Conservation (phyloP, 1,140 invertebrate genomes). For the Papilio xuthus region DNA sequence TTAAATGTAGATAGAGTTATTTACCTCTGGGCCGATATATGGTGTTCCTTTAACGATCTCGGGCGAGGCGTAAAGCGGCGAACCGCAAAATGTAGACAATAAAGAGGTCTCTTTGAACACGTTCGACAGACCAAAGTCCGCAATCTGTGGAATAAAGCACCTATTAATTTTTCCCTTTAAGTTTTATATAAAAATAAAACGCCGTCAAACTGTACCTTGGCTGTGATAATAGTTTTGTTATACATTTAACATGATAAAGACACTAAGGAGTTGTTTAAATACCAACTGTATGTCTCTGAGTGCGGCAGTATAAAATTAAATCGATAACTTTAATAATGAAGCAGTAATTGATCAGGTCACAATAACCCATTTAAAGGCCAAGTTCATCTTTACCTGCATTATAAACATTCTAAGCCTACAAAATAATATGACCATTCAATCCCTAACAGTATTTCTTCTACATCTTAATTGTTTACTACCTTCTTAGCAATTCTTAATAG, state of each 20-base stretch:
- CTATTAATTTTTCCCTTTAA: neutral
- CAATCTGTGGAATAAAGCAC: slow-evolving; percentile 86
- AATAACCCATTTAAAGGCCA: neutral
- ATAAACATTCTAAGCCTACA: neutral
- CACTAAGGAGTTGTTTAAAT: no score
- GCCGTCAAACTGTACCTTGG: no score
- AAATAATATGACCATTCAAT: neutral
- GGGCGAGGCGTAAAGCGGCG: slow-evolving; percentile 98
- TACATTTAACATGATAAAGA: neutral
- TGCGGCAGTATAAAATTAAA: no score
- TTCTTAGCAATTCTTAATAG: neutral
- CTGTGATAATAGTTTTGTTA: no score
- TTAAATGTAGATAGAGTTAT: neutral
- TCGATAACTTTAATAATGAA: neutral
- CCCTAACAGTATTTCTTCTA: no score
- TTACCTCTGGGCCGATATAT: slow-evolving; percentile 96
- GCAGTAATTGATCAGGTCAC: neutral
- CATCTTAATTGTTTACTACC: neutral
- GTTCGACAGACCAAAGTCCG: slow-evolving; percentile 99
- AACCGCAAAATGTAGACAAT: slow-evolving; percentile 98
- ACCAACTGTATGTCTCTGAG: no score
- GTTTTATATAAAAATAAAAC: neutral
- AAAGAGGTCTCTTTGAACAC: slow-evolving; percentile 96
- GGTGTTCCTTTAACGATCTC: slow-evolving; percentile 99
- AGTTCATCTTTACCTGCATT: neutral